These are phyloP conservation scores for Mionectes olivaceus DNA, from an alignment of 2,797 vertebrate species.

Conservation along the genomic window DNA sequence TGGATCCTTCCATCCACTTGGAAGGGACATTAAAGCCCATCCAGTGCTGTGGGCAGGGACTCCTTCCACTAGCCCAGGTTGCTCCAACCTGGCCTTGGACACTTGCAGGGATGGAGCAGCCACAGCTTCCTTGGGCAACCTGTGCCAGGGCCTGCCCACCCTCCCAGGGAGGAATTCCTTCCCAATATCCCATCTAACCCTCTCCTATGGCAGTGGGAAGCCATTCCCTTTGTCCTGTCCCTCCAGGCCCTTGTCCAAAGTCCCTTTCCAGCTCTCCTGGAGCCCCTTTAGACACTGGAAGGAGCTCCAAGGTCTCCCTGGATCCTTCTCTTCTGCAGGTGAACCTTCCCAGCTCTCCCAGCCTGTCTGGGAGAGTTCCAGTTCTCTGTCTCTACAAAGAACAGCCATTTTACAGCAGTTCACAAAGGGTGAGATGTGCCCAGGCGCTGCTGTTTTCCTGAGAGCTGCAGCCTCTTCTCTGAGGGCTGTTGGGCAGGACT, in stretches of 20 bases:
- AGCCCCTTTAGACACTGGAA: neutral
- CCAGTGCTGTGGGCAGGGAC: neutral
- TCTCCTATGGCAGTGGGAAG: neutral
- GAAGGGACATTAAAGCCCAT: no score
- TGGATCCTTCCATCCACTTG: neutral
- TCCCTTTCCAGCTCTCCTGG: neutral
- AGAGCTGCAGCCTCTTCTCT: neutral
- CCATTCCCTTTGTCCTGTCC: neutral
- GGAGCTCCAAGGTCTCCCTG: neutral
- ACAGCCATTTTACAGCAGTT: neutral
- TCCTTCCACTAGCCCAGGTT: neutral
- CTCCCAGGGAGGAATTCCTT: neutral
- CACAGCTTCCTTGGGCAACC: neutral
- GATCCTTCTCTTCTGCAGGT: neutral
- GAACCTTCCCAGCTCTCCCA: neutral
- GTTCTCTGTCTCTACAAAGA: neutral
- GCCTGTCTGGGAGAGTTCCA: neutral
- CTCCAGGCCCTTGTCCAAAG: neutral
- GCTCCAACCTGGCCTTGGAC: neutral
- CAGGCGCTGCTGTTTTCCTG: neutral
- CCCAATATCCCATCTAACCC: neutral
- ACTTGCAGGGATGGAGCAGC: neutral
- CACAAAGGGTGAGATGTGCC: neutral
- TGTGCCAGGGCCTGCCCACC: neutral
- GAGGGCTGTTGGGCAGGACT: neutral